Evolutionary conservation across 2,888 invertebrate genomes (phyloP).

Genomic region (Phanerotoma sp.): DNA sequence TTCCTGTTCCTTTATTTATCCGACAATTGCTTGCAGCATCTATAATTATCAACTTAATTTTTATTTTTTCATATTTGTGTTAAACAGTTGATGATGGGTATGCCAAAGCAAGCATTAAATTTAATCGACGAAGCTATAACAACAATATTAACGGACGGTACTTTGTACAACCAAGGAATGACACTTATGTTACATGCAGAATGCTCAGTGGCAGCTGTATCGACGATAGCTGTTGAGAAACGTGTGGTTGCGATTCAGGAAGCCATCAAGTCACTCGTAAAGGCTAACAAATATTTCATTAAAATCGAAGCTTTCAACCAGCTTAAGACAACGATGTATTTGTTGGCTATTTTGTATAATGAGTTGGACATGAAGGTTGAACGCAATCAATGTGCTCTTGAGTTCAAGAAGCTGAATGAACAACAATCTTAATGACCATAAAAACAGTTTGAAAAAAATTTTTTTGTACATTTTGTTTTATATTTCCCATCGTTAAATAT

Average conservation of each 20-base stretch:
- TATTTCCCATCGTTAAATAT: no score
- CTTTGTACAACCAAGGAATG: constrained; percentile 77
- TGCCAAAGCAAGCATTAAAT: constrained; percentile 74
- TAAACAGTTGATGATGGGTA: constrained; percentile 74
- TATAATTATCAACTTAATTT: constrained; percentile 5
- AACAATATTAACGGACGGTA: constrained; percentile 77
- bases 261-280: constrained; percentile 65
- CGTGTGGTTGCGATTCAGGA: constrained; percentile 61
- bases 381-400: constrained; percentile 79
- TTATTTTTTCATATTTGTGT: constrained; percentile 37
- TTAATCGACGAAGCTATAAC: constrained; percentile 71
- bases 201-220: constrained; percentile 73
- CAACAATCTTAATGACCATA: no score
- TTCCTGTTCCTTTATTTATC: neutral
- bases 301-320: constrained; percentile 76
- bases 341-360: constrained; percentile 68
- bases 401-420: constrained; percentile 76
- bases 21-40: no score
- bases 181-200: constrained; percentile 75
- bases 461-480: no score
- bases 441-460: no score
- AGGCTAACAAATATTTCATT: constrained; percentile 70
- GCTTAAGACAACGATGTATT: constrained; percentile 71
- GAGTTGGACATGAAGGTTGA: constrained; percentile 70
- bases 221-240: constrained; percentile 58